phyloP scores from a whole-genome alignment of 2,113 vertebrate species.

The Myxocyprinus asiaticus region DNA sequence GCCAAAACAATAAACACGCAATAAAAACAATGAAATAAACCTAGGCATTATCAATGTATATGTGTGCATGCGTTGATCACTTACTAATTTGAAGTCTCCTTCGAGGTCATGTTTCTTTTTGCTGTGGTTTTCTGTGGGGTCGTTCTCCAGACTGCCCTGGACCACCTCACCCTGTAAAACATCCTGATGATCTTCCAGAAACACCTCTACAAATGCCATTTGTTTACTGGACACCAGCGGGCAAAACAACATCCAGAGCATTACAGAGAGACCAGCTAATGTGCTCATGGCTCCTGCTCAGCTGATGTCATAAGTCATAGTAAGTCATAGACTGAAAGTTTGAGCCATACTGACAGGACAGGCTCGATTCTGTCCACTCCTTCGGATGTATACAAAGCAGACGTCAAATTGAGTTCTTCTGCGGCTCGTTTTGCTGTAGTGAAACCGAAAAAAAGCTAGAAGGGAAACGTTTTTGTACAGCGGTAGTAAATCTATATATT shows the following conservation, averaged over 20 bases:
- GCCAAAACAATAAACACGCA: neutral
- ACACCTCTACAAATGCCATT: slow-evolving; percentile 75
- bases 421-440: neutral
- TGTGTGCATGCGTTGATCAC: slow-evolving; percentile 19
- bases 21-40: neutral
- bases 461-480: neutral
- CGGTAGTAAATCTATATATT: too few species aligned
- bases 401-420: slow-evolving; percentile 4
- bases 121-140: slow-evolving; percentile 38
- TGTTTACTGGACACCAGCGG: slow-evolving; percentile 62
- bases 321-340: slow-evolving; percentile 10
- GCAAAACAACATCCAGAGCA: slow-evolving; percentile 31
- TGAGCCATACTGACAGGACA: slow-evolving; percentile 6
- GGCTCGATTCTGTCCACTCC: slow-evolving; percentile 2
- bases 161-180: slow-evolving; percentile 74
- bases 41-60: neutral
- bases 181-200: slow-evolving; percentile 63
- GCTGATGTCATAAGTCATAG: neutral
- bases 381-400: slow-evolving; percentile 27
- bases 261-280: slow-evolving; percentile 38
- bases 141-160: slow-evolving; percentile 56
- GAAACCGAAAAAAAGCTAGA: neutral
- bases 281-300: slow-evolving; percentile 1
- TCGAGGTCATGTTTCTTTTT: slow-evolving; percentile 57
- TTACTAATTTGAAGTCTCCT: slow-evolving; percentile 75